phyloP scores from a whole-genome alignment of 1,140 invertebrate species.

The Cotesia chilonis region DNA sequence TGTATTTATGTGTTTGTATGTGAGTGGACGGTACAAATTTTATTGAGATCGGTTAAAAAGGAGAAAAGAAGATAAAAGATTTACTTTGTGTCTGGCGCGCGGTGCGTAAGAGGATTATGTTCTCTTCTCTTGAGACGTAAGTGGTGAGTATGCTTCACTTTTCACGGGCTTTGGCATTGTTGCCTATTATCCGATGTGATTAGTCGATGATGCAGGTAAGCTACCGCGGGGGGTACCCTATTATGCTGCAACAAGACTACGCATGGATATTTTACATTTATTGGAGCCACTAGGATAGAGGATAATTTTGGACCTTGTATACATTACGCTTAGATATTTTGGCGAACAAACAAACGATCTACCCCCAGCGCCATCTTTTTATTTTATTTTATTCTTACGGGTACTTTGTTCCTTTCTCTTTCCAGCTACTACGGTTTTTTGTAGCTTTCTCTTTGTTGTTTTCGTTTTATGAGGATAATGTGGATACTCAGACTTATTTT shows the following conservation, averaged over 20 bases:
- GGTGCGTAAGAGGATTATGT: conserved; percentile 38
- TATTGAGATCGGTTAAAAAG: conserved; percentile 7
- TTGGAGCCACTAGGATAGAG: background rate
- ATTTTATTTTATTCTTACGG: too few species aligned
- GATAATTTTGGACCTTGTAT: background rate
- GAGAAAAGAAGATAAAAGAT: conserved; percentile 20
- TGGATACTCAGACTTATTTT: background rate
- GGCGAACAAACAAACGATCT: too few species aligned
- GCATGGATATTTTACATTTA: background rate
- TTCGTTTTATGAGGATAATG: background rate
- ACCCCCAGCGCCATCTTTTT: too few species aligned
- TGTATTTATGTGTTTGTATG: conserved; percentile 6
- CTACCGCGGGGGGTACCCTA: conserved; percentile 62
- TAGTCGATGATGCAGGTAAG: conserved; percentile 67
- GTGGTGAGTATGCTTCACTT: conserved; percentile 53
- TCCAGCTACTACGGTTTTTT: background rate
- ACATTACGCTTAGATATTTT: too few species aligned
- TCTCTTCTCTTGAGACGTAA: conserved; percentile 26
- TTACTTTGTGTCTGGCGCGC: conserved; percentile 35
- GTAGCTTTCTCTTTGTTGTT: background rate
- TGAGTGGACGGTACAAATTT: background rate
- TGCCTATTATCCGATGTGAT: conserved; percentile 65
- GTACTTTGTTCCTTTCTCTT: too few species aligned
- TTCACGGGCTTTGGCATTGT: conserved; percentile 62
- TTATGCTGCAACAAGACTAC: conserved; percentile 48